phyloP scores from a whole-genome alignment of 2,113 vertebrate genomes.

The Indicator maculatus region DNA sequence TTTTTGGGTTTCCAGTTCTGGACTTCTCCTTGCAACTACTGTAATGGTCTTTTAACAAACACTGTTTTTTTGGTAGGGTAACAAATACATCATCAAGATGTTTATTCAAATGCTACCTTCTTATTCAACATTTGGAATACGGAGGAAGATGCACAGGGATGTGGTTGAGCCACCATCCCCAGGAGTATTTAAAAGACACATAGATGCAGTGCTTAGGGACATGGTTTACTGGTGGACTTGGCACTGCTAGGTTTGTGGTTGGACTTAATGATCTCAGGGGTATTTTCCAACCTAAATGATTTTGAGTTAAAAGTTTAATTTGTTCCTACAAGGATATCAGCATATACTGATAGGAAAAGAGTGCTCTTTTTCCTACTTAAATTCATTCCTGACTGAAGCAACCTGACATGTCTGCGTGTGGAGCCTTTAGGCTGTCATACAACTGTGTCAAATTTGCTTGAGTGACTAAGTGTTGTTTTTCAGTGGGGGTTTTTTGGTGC shows the following conservation, averaged over 20 bases:
- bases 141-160: neutral
- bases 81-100: neutral
- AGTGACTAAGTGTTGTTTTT: neutral
- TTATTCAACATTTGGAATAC: neutral
- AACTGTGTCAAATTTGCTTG: neutral
- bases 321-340: neutral
- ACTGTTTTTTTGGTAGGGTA: neutral
- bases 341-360: neutral
- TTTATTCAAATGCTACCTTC: neutral
- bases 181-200: neutral
- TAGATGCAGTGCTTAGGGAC: neutral
- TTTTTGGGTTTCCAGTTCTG: neutral
- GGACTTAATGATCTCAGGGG: neutral
- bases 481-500: neutral
- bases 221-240: neutral
- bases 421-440: neutral
- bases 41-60: neutral
- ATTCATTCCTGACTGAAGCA: neutral
- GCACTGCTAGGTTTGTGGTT: neutral
- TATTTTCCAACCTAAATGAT: neutral
- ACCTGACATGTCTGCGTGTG: neutral
- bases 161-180: neutral
- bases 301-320: neutral
- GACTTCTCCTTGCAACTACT: neutral
- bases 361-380: neutral